Conservation (phyloP, 1,140 invertebrate species). For the Zophobas morio region DNA sequence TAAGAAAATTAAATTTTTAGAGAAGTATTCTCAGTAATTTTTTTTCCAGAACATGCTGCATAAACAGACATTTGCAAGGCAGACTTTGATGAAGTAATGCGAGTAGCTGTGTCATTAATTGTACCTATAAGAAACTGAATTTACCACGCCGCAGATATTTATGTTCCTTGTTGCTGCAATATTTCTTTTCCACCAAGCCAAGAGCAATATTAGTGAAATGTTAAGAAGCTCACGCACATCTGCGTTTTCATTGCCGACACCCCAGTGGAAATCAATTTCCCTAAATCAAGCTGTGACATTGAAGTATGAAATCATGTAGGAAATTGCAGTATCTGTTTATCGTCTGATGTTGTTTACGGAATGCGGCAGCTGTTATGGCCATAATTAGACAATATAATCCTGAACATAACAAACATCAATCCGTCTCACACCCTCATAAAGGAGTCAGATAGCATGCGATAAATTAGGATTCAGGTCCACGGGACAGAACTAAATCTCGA, state of each 20-base stretch:
- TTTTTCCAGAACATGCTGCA: too few species aligned
- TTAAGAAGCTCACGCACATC: constrained; percentile 9
- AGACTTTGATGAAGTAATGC: too few species aligned
- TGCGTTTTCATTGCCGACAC: neutral
- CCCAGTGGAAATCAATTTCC: constrained; percentile 21
- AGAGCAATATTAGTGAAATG: neutral
- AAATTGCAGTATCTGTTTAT: constrained; percentile 36
- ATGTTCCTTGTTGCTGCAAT: too few species aligned
- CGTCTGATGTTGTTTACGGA: constrained; percentile 7
- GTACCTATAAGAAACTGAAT: too few species aligned
- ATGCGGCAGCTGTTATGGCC: constrained; percentile 22
- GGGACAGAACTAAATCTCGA: constrained; percentile 58
- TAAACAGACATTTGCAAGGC: too few species aligned
- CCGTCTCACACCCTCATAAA: constrained; percentile 50
- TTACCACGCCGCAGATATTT: too few species aligned
- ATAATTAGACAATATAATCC: constrained; percentile 48
- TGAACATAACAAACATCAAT: constrained; percentile 42
- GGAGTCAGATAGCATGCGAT: constrained; percentile 53
- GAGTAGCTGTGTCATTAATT: too few species aligned
- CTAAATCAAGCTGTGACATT: constrained; percentile 5
- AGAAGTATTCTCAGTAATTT: too few species aligned
- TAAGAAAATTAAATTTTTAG: too few species aligned
- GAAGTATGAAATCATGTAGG: constrained; percentile 34
- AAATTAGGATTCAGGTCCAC: constrained; percentile 59
- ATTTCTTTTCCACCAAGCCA: too few species aligned